Percentiles rank a stretch among this genome's conserved stretches.
Evolutionary conservation across 2,888 invertebrate genomes (phyloP).

Genomic region (Leucozona laternaria): DNA sequence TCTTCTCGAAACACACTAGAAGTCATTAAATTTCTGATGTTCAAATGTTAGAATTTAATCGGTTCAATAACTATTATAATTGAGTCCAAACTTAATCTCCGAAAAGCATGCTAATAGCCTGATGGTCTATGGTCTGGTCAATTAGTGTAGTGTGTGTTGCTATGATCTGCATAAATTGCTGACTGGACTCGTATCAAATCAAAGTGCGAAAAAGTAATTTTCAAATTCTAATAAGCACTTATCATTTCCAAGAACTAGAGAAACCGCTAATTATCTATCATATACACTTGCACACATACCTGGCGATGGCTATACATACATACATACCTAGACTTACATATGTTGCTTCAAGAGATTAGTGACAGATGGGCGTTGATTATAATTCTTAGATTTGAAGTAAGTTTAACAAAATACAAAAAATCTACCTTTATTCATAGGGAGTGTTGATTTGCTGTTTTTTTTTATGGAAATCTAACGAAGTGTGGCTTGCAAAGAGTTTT

Average conservation of each 20-base stretch:
- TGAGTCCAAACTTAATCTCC: background rate
- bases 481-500: conserved; percentile 12
- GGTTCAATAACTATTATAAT: background rate
- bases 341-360: conserved; percentile 15
- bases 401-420: background rate
- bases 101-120: background rate
- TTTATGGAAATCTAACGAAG: background rate
- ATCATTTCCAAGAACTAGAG: conserved; percentile 1
- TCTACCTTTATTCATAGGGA: background rate
- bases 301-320: no score
- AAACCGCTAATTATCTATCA: conserved; percentile 11
- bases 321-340: no score
- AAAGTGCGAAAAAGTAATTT: background rate
- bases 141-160: background rate
- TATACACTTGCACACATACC: no score
- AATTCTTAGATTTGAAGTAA: conserved; percentile 5
- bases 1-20: background rate
- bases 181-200: background rate
- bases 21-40: background rate
- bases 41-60: conserved; percentile 3
- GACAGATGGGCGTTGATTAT: conserved; percentile 41
- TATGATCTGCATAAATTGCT: conserved; percentile 29
- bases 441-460: conserved; percentile 1
- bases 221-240: conserved; percentile 27
- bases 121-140: background rate